Conservation (phyloP, 2,888 invertebrate species). For the Eilema caniola region DNA sequence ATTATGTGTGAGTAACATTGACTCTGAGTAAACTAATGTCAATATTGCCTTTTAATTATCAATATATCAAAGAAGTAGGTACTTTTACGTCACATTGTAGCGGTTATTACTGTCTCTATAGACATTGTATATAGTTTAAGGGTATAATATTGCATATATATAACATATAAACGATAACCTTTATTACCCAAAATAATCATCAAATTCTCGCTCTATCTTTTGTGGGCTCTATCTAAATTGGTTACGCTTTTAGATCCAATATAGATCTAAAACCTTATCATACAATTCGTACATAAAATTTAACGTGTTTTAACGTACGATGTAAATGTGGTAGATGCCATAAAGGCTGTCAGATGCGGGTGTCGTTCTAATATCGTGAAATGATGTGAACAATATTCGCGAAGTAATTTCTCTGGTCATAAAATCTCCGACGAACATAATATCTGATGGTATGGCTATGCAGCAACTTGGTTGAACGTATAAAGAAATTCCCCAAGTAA, state of each 20-base stretch:
- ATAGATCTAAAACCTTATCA: slow-evolving; percentile 21
- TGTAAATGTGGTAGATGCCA: slow-evolving; percentile 45
- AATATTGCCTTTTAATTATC: no score
- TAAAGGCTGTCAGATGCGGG: slow-evolving; percentile 38
- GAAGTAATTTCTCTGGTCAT: slow-evolving; percentile 51
- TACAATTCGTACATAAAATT: slow-evolving; percentile 41
- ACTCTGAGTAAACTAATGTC: no score
- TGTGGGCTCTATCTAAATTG: slow-evolving; percentile 27
- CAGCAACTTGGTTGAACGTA: slow-evolving; percentile 43
- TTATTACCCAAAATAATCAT: slow-evolving; percentile 32
- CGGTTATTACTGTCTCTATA: no score
- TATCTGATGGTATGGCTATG: slow-evolving; percentile 41
- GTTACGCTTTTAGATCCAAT: slow-evolving; percentile 8
- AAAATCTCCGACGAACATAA: slow-evolving; percentile 46
- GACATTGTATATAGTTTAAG: slow-evolving; percentile 16
- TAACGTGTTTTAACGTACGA: slow-evolving; percentile 38
- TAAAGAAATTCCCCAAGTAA: slow-evolving; percentile 52
- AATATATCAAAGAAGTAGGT: no score
- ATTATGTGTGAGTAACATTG: no score
- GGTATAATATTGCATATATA: slow-evolving; percentile 30
- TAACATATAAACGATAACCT: slow-evolving; percentile 33
- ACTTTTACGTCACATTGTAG: no score
- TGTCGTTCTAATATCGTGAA: slow-evolving; percentile 39
- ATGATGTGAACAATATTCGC: slow-evolving; percentile 54
- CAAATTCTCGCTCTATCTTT: slow-evolving; percentile 33